phyloP scores from a whole-genome alignment of 2,113 vertebrate genomes.

The Thalassoma bifasciatum region DNA sequence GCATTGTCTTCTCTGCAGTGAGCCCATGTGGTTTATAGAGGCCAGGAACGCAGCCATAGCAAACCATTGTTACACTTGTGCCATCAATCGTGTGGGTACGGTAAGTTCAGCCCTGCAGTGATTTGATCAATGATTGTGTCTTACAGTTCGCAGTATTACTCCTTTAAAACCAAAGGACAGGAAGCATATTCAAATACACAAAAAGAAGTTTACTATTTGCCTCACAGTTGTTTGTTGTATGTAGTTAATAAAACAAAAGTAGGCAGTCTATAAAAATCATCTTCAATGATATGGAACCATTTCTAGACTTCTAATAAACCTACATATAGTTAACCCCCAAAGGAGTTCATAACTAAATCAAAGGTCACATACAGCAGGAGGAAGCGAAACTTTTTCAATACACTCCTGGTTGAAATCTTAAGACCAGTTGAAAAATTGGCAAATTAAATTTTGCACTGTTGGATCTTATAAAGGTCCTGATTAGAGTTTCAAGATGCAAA shows the following conservation, averaged over 20 bases:
- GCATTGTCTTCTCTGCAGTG: constrained; percentile 79
- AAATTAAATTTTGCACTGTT: too few species aligned
- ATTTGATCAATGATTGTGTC: background rate
- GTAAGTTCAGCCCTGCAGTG: constrained; percentile 74
- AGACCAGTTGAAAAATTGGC: too few species aligned
- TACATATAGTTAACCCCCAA: too few species aligned
- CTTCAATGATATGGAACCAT: too few species aligned
- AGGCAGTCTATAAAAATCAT: too few species aligned
- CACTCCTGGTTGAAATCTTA: too few species aligned
- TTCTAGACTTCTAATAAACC: too few species aligned
- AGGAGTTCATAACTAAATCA: too few species aligned
- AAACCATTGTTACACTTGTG: constrained; percentile 95
- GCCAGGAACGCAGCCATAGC: constrained; percentile 96
- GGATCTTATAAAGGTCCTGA: too few species aligned
- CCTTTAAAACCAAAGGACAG: background rate
- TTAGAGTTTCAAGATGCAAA: too few species aligned
- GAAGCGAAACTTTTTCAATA: background rate
- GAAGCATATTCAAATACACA: background rate
- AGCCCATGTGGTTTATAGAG: constrained; percentile 95
- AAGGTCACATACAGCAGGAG: background rate
- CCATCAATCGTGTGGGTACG: constrained; percentile 95
- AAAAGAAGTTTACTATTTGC: background rate
- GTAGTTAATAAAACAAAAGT: too few species aligned
- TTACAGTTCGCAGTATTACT: fast-evolving
- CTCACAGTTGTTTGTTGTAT: too few species aligned